Base-by-base conservation (phyloP, 2,888 invertebrate genomes). In the Erebia aethiops region DNA sequence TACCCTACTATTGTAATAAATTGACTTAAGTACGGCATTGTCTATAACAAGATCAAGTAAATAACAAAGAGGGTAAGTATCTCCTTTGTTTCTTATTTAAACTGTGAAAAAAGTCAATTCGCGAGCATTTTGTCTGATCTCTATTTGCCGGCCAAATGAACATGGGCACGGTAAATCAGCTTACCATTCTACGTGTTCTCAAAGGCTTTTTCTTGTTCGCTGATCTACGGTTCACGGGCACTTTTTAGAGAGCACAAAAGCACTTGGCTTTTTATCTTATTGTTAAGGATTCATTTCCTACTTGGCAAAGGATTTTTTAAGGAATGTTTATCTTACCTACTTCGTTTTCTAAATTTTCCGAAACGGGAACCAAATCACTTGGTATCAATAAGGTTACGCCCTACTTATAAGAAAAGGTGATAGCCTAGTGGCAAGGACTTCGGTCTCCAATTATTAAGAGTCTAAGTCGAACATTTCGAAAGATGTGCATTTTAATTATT, bases 101-200 rank as follows among this genome's bases (percentile, higher is more conserved):
- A 63, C 49, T 51, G 14, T 51, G 46, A 49, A 62, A 49, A 64
- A 63, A 64, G 16, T 26, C 46, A 21, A 18, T 21, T 14, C 16
- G 16, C 61, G 11, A 43, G 16, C 61, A 43, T 61, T 61, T 46
- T 43, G 52, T 64, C 64, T 64, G 64, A 41, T 64, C 54, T 26
- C 26, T 54, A 41, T 64, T 64, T 52, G 52, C 52, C 49, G 54
- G 64, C 35, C 64, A 64, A 64, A 64, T 64, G 64, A 64, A 64
- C 64, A 64, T 16, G 52, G 62, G 62, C 21, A 64, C 52, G n/a
- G 52, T 54, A 64, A 64, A 64, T 64, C 64, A 52, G 64, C 64
- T 64, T 64, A 64, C 63, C 13, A 46, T 46, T 46, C 35, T 35
- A 35, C 35, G 35, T 52, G 18, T 7, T 52, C 51, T 26, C 52